These are phyloP conservation scores for Drosophila athabasca DNA, from an alignment of 1,140 invertebrate species.

Conservation along the genomic window DNA sequence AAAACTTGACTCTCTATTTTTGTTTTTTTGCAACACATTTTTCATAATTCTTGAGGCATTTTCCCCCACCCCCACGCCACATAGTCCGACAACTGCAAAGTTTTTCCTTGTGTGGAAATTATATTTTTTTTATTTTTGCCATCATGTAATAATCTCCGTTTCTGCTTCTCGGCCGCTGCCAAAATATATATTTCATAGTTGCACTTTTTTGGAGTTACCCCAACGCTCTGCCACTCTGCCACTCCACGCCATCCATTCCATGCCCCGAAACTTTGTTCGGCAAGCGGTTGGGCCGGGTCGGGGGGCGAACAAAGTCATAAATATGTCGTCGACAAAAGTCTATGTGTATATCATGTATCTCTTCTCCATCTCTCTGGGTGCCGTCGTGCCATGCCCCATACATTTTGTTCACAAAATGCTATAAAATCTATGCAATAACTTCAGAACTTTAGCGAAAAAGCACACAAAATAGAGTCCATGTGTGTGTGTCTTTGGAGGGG, in stretches of 20 bases:
- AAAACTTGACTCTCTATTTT: conserved; percentile 34
- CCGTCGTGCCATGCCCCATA: conserved; percentile 33
- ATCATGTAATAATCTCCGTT: conserved; percentile 74
- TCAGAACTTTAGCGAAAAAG: conserved; percentile 37
- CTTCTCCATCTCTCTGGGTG: conserved; percentile 2
- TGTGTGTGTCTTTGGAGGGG: conserved; percentile 1
- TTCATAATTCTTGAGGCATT: conserved; percentile 80
- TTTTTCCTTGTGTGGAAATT: conserved; percentile 71
- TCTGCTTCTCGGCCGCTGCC: conserved; percentile 31
- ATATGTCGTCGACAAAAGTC: conserved; percentile 73
- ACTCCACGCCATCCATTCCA: background rate
- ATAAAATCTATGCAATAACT: conserved; percentile 79
- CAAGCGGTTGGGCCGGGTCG: conserved; percentile 11
- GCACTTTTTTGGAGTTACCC: conserved; percentile 61
- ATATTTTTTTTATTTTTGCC: conserved; percentile 59
- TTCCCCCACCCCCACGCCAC: conserved; percentile 44
- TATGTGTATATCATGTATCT: conserved; percentile 72
- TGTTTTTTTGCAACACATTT: conserved; percentile 66
- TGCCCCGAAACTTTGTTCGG: conserved; percentile 30
- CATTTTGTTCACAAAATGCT: conserved; percentile 77
- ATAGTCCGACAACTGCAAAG: conserved; percentile 64
- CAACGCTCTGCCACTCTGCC: background rate
- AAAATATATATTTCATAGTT: conserved; percentile 80
- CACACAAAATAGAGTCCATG: conserved; percentile 42
- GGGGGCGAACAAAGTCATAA: conserved; percentile 56